phyloP scores from a whole-genome alignment of 2,113 vertebrate species.

The Carlito syrichta region DNA sequence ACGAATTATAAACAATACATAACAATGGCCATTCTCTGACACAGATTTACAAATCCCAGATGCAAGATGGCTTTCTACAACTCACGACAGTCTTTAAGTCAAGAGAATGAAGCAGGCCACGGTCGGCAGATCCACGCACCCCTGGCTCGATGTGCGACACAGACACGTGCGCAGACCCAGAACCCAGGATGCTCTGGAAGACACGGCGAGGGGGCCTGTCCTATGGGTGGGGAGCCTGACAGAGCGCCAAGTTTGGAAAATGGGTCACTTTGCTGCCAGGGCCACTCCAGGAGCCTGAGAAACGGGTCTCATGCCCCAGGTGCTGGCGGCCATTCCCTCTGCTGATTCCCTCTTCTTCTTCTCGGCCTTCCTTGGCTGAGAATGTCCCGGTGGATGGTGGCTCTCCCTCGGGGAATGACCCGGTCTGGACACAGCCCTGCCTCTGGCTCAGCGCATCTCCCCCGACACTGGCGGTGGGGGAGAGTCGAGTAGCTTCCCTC shows the following conservation, averaged over 20 bases:
- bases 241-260: neutral
- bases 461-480: too few species aligned
- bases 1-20: conserved; percentile 74
- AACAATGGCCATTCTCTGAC: conserved; percentile 70
- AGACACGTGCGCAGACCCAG: neutral
- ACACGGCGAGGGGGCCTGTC: neutral
- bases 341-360: neutral
- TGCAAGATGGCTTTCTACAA: conserved; percentile 57
- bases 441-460: neutral
- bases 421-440: neutral
- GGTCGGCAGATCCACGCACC: neutral
- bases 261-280: neutral
- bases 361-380: neutral
- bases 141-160: neutral
- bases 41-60: conserved; percentile 71
- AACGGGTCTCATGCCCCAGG: neutral
- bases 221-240: neutral
- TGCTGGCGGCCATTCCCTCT: accelerated
- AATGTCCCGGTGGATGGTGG: too few species aligned
- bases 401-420: neutral
- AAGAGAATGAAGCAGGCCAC: conserved; percentile 51
- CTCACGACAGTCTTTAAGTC: conserved; percentile 60
- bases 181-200: neutral
- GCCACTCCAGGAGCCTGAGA: neutral
- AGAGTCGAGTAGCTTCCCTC: neutral